Conservation (phyloP, 2,113 vertebrate species). For the Elgaria multicarinata region DNA sequence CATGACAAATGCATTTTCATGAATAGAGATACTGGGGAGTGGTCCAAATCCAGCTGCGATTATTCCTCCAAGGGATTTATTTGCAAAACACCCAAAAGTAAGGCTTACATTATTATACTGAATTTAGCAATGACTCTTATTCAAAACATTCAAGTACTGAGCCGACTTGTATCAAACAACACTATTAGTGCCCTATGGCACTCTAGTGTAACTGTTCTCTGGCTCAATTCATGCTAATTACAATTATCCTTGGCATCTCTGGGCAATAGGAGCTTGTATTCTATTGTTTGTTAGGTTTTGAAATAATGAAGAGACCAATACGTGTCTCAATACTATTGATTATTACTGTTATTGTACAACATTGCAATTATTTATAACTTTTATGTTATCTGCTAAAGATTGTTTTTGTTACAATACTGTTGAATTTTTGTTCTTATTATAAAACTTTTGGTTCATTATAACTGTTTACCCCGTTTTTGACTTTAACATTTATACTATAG, state of each 20-base stretch:
- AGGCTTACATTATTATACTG: slow-evolving; percentile 43
- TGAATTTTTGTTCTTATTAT: no score
- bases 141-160: background rate
- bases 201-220: background rate
- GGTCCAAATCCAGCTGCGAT: slow-evolving; percentile 82
- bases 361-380: no score
- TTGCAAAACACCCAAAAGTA: slow-evolving; percentile 94
- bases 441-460: no score
- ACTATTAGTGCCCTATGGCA: background rate
- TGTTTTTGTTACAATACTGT: no score
- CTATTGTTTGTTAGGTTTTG: no score
- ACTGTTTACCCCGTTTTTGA: no score
- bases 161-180: background rate
- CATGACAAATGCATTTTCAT: slow-evolving; percentile 82
- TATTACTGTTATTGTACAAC: no score
- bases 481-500: no score
- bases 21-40: slow-evolving; percentile 78
- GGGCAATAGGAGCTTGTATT: no score
- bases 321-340: no score
- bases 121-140: background rate
- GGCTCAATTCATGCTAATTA: background rate
- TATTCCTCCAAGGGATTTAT: slow-evolving; percentile 82
- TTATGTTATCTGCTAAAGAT: no score
- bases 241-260: background rate
- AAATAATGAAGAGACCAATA: no score